Evolutionary conservation across 2,888 invertebrate species (phyloP), one percentile per base, ranked within the genome.

Genomic region (Endotricha flammealis): DNA sequence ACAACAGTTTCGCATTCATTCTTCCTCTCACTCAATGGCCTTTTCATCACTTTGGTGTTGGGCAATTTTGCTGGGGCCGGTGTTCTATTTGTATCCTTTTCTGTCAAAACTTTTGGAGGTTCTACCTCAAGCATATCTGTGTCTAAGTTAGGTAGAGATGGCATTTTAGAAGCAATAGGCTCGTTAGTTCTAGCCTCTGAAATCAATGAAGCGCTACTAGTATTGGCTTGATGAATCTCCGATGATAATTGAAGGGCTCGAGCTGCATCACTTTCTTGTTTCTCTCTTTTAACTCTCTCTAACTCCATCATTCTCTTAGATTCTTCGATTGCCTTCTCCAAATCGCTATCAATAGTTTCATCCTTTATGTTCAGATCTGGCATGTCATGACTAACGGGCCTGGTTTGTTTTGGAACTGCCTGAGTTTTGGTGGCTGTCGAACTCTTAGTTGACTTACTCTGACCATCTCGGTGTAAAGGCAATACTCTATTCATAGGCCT

Each of bases 401-500:
- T 35, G 3, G 24, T 72, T 48, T 73, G 76, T 48, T 69, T 78
- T 14, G 71, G 69, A 13, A 59, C 71, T 36, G 68, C 35, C 22
- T 63, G 49, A 16, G 73, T 57, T 60, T 77, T 83, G 4, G 65
- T 59, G 5, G 70, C 55, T 29, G 57, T 62, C 10, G 69, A 53
- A n/a, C 68, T 63, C 44, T 81, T 86, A 9, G 70, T 36, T 10
- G 77, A 67, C 39, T 88, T 88, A 53, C 89, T 89, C 50, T 89
- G 88, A 5, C 88, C 88, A 35, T 90, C 89, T 44, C 93, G 91
- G 55, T 93, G 93, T 88, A 94, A 91, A 6, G 94, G 94, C 32
- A 94, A 62, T 1, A 94, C 94, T 44, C 94, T 88, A 62, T 93
- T 94, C 88, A 93, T 94, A 25, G 94, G 94, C 39, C 93, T 82